Percentiles rank a stretch among this genome's conserved stretches.
Evolutionary conservation across 2,113 vertebrate genomes (phyloP).

Genomic region (Turnix velox): DNA sequence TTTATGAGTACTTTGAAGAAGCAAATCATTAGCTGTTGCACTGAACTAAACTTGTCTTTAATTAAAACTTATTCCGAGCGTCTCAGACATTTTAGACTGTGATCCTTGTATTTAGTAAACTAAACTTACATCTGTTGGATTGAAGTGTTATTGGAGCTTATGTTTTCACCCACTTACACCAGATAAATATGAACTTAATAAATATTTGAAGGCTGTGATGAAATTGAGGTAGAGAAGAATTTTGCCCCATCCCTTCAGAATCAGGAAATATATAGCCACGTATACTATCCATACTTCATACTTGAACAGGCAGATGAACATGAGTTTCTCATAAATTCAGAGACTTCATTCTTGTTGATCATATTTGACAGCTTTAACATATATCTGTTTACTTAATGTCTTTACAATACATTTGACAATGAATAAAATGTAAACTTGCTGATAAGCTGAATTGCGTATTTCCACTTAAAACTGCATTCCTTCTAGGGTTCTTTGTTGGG

Average conservation of each 20-base stretch:
- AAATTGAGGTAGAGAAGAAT: neutral
- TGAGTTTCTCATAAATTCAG: neutral
- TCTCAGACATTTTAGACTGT: neutral
- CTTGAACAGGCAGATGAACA: neutral
- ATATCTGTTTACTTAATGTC: neutral
- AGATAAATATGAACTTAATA: neutral
- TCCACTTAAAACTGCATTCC: slow-evolving; percentile 54
- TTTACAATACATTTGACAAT: slow-evolving; percentile 41
- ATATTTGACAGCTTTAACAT: neutral
- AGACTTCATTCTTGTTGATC: neutral
- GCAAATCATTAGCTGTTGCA: neutral
- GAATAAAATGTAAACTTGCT: slow-evolving; percentile 41
- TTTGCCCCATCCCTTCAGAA: neutral
- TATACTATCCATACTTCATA: neutral
- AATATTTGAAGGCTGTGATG: neutral
- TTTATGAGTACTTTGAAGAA: neutral
- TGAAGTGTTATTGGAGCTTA: neutral
- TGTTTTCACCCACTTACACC: neutral
- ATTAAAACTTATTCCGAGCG: neutral
- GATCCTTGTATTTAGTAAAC: neutral
- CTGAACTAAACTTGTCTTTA: neutral
- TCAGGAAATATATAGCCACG: neutral
- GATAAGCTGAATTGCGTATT: slow-evolving; percentile 37
- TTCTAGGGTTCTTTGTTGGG: neutral
- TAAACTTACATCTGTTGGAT: neutral